A percentile compares a stretch with the other conserved stretches of the same genome.
Evolutionary conservation across 2,113 vertebrate species (phyloP).

Genomic region (Prunella himalayana): DNA sequence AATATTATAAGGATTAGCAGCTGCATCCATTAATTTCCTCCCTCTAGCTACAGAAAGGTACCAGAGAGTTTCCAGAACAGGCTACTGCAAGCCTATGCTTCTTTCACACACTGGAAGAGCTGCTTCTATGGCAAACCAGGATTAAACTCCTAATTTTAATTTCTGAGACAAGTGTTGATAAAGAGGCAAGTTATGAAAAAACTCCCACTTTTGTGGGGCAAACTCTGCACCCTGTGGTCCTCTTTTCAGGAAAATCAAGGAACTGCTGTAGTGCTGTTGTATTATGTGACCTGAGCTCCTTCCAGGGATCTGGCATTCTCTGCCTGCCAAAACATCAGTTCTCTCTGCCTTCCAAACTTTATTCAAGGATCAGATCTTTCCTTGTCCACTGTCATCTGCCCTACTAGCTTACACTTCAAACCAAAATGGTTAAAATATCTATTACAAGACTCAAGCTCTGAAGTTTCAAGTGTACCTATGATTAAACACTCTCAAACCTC

Average conservation of each 20-base stretch:
- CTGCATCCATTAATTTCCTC: background rate
- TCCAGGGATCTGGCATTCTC: background rate
- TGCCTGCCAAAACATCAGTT: background rate
- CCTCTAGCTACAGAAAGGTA: slow-evolving; percentile 1
- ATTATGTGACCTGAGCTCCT: background rate
- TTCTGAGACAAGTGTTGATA: background rate
- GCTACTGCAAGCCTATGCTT: background rate
- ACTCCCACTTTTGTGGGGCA: background rate
- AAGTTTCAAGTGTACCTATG: background rate
- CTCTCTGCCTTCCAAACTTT: background rate
- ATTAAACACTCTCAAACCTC: background rate
- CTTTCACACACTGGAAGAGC: background rate
- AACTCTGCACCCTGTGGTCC: background rate
- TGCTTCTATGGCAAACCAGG: background rate
- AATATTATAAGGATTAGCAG: background rate
- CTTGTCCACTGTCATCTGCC: background rate
- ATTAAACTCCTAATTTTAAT: background rate
- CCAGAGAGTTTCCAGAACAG: slow-evolving; percentile 10
- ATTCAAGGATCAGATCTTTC: background rate
- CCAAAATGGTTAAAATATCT: background rate
- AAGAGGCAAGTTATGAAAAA: background rate
- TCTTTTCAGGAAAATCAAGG: background rate
- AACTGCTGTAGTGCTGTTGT: background rate
- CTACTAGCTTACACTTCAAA: background rate
- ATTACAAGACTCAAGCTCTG: background rate